These are phyloP conservation scores for Calephelis nemesis DNA, from an alignment of 1,140 invertebrate species.

Conservation along the genomic window DNA sequence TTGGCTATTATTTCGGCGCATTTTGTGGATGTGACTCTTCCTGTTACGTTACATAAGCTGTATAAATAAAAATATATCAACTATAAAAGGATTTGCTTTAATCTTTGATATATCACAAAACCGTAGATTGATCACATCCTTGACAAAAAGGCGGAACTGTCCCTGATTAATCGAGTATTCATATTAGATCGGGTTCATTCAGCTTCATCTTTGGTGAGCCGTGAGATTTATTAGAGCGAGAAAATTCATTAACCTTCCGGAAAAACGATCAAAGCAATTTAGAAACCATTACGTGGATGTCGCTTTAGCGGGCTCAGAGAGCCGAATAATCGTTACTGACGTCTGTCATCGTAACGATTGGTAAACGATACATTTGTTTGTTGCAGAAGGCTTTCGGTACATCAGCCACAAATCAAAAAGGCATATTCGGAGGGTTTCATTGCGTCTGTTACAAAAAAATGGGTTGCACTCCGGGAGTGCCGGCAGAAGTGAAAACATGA, in stretches of 20 bases:
- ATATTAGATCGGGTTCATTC: constrained; percentile 37
- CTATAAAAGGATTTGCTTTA: background rate
- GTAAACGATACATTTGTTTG: constrained; percentile 4
- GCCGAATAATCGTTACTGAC: constrained; percentile 24
- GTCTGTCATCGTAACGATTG: constrained; percentile 22
- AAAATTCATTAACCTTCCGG: constrained; percentile 72
- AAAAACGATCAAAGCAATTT: constrained; percentile 75
- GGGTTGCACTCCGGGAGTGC: no score
- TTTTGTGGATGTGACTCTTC: no score
- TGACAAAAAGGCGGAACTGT: background rate
- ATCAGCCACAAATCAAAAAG: no score
- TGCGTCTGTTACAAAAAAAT: no score
- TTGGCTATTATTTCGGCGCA: no score
- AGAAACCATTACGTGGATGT: constrained; percentile 49
- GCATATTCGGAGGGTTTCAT: no score
- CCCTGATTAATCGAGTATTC: constrained; percentile 14
- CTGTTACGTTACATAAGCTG: no score
- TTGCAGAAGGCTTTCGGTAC: background rate
- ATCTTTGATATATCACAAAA: background rate
- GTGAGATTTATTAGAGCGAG: constrained; percentile 60
- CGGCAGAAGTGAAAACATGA: no score
- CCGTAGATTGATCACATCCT: background rate
- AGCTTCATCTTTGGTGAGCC: constrained; percentile 36
- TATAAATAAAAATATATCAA: no score
- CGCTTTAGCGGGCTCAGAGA: constrained; percentile 25